Evolutionary conservation across 2,113 vertebrate genomes (phyloP), one percentile per base, ranked within the genome.

Genomic region (Hippocampus mohnikei): DNA sequence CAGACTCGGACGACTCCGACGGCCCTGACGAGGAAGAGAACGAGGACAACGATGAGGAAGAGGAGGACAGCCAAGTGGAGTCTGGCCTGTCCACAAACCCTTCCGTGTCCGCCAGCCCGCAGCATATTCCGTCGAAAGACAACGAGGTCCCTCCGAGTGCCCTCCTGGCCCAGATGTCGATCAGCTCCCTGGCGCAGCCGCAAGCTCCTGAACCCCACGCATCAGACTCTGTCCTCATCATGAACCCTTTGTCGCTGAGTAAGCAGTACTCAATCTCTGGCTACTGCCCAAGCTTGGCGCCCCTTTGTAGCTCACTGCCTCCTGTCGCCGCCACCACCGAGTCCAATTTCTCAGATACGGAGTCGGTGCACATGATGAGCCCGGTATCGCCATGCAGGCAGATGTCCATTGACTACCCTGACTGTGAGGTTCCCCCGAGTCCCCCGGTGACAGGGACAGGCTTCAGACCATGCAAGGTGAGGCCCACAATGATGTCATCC

Each of bases 61-160:
- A 98, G 53, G 97, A 99, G n/a, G 97, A 99, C 87, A 98, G 96
- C 85, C 96, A 97, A 88, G 93, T 95, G 0, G 97, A 99, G 74
- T 98, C 96, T 0, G 94, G 94, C n/a, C 88, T 97, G 4, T 99
- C 97, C 4, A 94, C 96, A 2, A 94, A 95, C 0, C 96, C 97
- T 1, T 99, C 97, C 0, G 95, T 96, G 46, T 93, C 95, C 0
- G 95, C 97, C 75, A 98, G 96, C 83, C 97, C 97, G 0, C 97
- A 96, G 88, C 97, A 97, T 46, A 75, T 94, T n/a, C 88, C 94
- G 40, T 79, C 87, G 0, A 93, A 90, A 81, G 94, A 93, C 0
- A 88, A 92, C 65, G 96, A 96, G 1, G 44, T 92, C 15, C 93
- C 95, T 5, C 95, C 96, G 0, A 94, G 95, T 78, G 93, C 94